phyloP scores from a whole-genome alignment of 1,140 invertebrate genomes.

The Megathymus violae region DNA sequence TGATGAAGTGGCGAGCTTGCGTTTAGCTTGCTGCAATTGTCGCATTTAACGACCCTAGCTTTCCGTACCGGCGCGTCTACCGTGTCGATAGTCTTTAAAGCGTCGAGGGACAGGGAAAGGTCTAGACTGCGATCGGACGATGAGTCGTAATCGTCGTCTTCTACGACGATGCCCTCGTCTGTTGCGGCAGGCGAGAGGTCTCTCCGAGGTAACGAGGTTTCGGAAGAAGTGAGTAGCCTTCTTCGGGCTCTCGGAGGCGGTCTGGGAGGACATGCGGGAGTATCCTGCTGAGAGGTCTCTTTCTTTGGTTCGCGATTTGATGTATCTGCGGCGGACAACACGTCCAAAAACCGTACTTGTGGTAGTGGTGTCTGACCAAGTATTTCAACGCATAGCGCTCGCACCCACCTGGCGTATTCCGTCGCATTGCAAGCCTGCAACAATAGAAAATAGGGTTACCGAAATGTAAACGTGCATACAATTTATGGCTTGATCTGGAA shows the following conservation, averaged over 20 bases:
- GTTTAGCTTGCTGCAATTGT: constrained; percentile 75
- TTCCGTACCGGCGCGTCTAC: constrained; percentile 68
- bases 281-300: constrained; percentile 52
- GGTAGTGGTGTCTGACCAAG: constrained; percentile 75
- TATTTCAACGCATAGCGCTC: constrained; percentile 77
- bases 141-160: constrained; percentile 82
- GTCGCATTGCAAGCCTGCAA: constrained; percentile 79
- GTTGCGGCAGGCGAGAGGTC: constrained; percentile 77
- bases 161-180: constrained; percentile 81
- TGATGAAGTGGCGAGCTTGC: constrained; percentile 63
- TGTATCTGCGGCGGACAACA: constrained; percentile 71
- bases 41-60: constrained; percentile 72
- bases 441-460: constrained; percentile 49
- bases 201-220: constrained; percentile 67
- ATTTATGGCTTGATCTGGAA: constrained; percentile 37
- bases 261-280: constrained; percentile 64
- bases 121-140: constrained; percentile 81
- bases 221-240: constrained; percentile 65
- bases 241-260: constrained; percentile 71
- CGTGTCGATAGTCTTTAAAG: constrained; percentile 66
- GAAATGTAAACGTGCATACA: constrained; percentile 18
- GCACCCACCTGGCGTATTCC: constrained; percentile 77
- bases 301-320: constrained; percentile 68
- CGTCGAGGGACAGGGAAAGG: constrained; percentile 74
- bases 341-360: constrained; percentile 76